phyloP scores from a whole-genome alignment of 2,113 vertebrate genomes.

The Rostratula benghalensis region DNA sequence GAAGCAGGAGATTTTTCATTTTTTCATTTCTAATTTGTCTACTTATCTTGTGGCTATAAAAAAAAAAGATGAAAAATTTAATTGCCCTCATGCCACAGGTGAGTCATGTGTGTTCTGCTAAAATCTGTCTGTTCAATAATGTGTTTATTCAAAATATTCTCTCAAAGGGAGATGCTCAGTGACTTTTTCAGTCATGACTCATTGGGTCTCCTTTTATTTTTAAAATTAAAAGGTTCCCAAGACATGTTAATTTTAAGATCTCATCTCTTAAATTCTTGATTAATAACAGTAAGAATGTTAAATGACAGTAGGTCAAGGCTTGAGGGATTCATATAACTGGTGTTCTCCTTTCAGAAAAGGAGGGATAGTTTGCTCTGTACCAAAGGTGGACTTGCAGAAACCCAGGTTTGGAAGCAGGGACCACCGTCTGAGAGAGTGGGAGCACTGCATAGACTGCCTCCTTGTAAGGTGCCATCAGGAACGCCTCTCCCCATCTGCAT shows the following conservation, averaged over 20 bases:
- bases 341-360: neutral
- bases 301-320: neutral
- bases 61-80: neutral
- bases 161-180: neutral
- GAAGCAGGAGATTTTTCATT: neutral
- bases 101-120: neutral
- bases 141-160: neutral
- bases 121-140: neutral
- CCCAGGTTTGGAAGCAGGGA: neutral
- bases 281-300: neutral
- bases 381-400: neutral
- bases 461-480: neutral
- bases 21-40: slow-evolving; percentile 6
- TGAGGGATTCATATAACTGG: neutral
- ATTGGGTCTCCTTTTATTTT: neutral
- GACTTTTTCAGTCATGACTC: slow-evolving; percentile 34
- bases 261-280: slow-evolving; percentile 18
- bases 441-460: neutral
- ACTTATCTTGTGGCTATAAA: neutral
- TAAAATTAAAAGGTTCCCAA: slow-evolving; percentile 4
- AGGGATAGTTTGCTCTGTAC: neutral
- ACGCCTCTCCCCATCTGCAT: neutral
- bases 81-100: neutral
- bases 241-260: neutral
- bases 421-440: neutral